These are phyloP conservation scores for Probosciger aterrimus DNA, from an alignment of 2,113 vertebrate genomes.

Conservation along the genomic window DNA sequence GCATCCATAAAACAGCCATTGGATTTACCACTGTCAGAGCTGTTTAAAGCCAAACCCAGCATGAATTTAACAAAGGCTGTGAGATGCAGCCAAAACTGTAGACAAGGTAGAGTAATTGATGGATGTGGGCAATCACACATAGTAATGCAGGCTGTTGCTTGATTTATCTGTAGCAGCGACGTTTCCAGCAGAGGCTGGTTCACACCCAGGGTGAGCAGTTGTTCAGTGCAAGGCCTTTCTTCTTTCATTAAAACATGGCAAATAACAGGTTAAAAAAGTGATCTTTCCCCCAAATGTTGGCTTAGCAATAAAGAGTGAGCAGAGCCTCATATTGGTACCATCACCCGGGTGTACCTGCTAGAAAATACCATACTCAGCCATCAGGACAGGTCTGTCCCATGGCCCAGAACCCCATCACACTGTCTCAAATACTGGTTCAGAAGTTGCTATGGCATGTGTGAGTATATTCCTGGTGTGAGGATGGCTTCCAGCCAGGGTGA, in stretches of 20 bases:
- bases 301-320: not conserved
- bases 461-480: not conserved
- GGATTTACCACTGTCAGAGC: not conserved
- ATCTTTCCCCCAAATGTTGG: not conserved
- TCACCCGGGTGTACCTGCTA: not conserved
- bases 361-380: not conserved
- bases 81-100: not conserved
- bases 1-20: not conserved
- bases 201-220: not conserved
- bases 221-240: not conserved
- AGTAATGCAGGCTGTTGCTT: not conserved
- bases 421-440: not conserved
- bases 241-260: not conserved
- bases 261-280: not conserved
- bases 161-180: constrained; percentile 7
- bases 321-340: not conserved
- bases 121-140: constrained; percentile 29
- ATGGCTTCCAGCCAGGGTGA: not conserved
- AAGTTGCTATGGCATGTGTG: not conserved
- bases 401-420: not conserved
- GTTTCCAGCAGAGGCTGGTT: not conserved
- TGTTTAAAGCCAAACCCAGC: not conserved
- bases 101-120: constrained; percentile 2
- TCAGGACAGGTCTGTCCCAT: not conserved
- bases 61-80: not conserved